Percentiles rank a stretch among this genome's conserved stretches.
phyloP scores from a whole-genome alignment of 2,113 vertebrate species.

The Datnioides undecimradiatus region DNA sequence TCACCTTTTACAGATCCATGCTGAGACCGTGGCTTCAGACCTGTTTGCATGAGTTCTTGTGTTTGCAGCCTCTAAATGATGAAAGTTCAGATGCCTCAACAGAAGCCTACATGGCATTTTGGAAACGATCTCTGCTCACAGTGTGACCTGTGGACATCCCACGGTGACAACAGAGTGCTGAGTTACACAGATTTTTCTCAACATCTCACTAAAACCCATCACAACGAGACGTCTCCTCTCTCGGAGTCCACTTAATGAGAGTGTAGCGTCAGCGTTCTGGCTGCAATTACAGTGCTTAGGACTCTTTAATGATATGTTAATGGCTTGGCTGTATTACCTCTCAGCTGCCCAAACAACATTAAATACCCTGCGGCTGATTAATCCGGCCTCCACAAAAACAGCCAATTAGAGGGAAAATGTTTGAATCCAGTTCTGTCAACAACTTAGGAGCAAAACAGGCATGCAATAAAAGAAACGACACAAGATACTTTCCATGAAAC shows the following conservation, averaged over 20 bases:
- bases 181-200: slow-evolving; percentile 54
- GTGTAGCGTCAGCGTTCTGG: slow-evolving; percentile 78
- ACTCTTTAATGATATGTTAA: slow-evolving; percentile 83
- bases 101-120: slow-evolving; percentile 41
- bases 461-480: not conserved
- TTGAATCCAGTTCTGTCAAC: slow-evolving; percentile 63
- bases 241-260: slow-evolving; percentile 75
- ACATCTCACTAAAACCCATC: slow-evolving; percentile 70
- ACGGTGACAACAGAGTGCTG: slow-evolving; percentile 61
- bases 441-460: slow-evolving; percentile 51
- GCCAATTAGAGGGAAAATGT: slow-evolving; percentile 73
- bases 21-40: not conserved
- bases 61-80: slow-evolving; percentile 12
- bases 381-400: slow-evolving; percentile 76
- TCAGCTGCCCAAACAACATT: slow-evolving; percentile 84
- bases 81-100: slow-evolving; percentile 21
- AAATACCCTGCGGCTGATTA: slow-evolving; percentile 78
- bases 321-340: slow-evolving; percentile 79
- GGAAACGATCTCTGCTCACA: slow-evolving; percentile 47
- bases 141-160: slow-evolving; percentile 55
- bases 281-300: slow-evolving; percentile 77
- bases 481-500: not conserved
- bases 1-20: not conserved
- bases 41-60: not conserved
- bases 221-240: slow-evolving; percentile 60